Evolutionary conservation across 2,888 invertebrate genomes (phyloP), one percentile per base, ranked within the genome.

Genomic region (Carpatolechia fugitivella): DNA sequence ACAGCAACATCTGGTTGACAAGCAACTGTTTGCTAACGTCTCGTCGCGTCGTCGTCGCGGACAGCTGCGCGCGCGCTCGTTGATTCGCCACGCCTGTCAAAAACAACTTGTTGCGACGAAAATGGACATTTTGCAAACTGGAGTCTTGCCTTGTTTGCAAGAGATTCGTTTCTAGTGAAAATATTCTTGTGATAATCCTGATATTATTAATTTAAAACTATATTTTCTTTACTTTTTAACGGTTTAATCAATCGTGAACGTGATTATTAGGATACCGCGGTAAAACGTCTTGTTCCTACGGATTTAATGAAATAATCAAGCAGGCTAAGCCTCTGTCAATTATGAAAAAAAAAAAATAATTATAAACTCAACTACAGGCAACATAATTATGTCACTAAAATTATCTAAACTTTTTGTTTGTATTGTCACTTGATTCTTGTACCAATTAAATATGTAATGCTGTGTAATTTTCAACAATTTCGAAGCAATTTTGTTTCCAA

Each of bases 1-100:
- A 11, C 10, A 8, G 10, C 10, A 74, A 70, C 75, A 74, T 76
- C 78, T 76, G 77, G 72, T 77, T 82, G 41, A 30, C 38, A 29
- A 30, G 16, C 41, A 0, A 7, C 35, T 70, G 76, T 52, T 52
- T 74, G 70, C 67, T 70, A 78, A 82, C 68, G 65, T 60, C 61
- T 60, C 24, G 24, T 24, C 24, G 24, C 24, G 24, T 64, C 60
- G 60, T 60, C 24, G 24, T 24, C 24, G 24, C 24, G 24, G 24
- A 69, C 61, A 29, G 55, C 52, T 56, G 63, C 72, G 66, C 72
- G 69, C 70, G 67, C 67, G 70, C 66, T 70, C 55, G 63, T 72
- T 65, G 66, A 72, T 72, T 69, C 65, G 65, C 61, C 62, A 65
- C 62, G 65, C 60, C 60, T 67, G 62, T 62, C 58, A 60, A 40